phyloP scores from a whole-genome alignment of 2,888 invertebrate genomes.

The Globia sparganii region DNA sequence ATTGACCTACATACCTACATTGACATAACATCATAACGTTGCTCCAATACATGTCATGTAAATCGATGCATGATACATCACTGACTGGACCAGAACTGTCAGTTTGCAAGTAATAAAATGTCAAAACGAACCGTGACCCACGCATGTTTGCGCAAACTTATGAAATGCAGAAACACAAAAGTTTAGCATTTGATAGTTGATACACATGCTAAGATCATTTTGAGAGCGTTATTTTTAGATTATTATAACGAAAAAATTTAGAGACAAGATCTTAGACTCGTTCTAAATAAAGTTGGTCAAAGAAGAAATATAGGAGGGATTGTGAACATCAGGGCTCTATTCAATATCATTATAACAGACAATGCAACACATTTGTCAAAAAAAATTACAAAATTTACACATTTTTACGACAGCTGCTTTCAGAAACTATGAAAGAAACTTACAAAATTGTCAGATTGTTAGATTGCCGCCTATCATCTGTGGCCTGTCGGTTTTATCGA shows the following conservation, averaged over 20 bases:
- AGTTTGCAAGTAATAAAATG: slow-evolving; percentile 38
- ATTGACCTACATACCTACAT: slow-evolving; percentile 34
- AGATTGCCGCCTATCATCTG: too few relatives aligned
- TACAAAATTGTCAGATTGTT: not conserved
- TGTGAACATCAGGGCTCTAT: not conserved
- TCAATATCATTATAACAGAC: too few relatives aligned
- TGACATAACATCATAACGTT: slow-evolving; percentile 35
- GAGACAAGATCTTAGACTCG: not conserved
- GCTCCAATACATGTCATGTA: slow-evolving; percentile 17
- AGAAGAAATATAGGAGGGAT: not conserved
- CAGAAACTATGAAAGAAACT: not conserved
- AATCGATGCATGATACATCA: slow-evolving; percentile 47
- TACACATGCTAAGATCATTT: slow-evolving; percentile 18
- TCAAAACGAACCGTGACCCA: slow-evolving; percentile 47
- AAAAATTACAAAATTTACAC: too few relatives aligned
- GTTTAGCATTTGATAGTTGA: slow-evolving; percentile 9
- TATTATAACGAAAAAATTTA: not conserved
- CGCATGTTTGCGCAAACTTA: slow-evolving; percentile 49
- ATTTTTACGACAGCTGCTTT: not conserved
- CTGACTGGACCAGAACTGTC: slow-evolving; percentile 45
- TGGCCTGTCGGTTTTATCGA: not conserved
- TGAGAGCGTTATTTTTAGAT: slow-evolving; percentile 8
- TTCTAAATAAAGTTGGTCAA: not conserved
- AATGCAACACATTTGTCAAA: too few relatives aligned
- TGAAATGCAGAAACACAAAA: slow-evolving; percentile 51